These are phyloP conservation scores for Synergus japonicus DNA, from an alignment of 2,888 invertebrate species.

Conservation along the genomic window DNA sequence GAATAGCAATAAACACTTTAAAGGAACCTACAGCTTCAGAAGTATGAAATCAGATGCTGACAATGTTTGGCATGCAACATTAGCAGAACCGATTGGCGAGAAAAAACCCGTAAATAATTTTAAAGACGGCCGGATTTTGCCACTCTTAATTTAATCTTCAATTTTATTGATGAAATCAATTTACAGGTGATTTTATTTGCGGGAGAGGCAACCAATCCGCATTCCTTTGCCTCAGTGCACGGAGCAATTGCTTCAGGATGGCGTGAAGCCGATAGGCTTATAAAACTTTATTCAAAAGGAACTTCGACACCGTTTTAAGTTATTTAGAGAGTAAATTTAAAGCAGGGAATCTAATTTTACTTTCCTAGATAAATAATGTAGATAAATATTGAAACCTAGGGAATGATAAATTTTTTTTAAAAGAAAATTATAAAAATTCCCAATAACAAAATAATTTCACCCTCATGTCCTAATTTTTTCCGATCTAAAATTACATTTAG, in stretches of 20 bases:
- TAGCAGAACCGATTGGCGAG: slow-evolving; percentile 79
- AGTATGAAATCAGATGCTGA: slow-evolving; percentile 78
- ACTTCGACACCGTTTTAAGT: too few species aligned
- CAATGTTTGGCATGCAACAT: slow-evolving; percentile 77
- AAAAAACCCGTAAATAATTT: slow-evolving; percentile 70
- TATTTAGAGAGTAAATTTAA: too few species aligned
- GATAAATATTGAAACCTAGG: too few species aligned
- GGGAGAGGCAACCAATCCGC: slow-evolving; percentile 82
- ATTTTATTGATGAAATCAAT: not conserved
- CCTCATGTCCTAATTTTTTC: too few species aligned
- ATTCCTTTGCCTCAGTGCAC: slow-evolving; percentile 82
- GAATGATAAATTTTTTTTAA: too few species aligned
- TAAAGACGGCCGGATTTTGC: slow-evolving; percentile 20
- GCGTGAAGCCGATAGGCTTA: slow-evolving; percentile 83
- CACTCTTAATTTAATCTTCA: not conserved
- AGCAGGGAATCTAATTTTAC: too few species aligned
- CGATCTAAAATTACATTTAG: too few species aligned
- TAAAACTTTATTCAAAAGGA: slow-evolving; percentile 50
- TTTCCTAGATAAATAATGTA: too few species aligned
- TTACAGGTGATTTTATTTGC: slow-evolving; percentile 81
- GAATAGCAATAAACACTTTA: slow-evolving; percentile 83
- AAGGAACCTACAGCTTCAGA: slow-evolving; percentile 85
- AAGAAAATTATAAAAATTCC: too few species aligned
- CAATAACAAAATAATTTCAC: too few species aligned
- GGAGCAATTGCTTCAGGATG: slow-evolving; percentile 85